These are phyloP conservation scores for Hylia prasina DNA, from an alignment of 2,113 vertebrate species.

Conservation along the genomic window DNA sequence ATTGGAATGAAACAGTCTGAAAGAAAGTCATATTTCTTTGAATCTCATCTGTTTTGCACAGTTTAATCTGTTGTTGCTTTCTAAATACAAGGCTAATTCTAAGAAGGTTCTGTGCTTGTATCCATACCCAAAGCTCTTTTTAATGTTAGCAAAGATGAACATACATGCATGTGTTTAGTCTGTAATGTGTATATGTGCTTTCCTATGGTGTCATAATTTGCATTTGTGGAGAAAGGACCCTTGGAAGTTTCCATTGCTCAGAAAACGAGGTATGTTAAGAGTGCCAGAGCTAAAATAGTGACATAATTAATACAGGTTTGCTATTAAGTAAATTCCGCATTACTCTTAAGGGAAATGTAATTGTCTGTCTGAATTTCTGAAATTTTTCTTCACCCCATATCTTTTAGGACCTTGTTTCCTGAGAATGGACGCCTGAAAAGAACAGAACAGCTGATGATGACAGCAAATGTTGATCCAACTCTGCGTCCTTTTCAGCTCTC, in stretches of 20 bases:
- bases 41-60: background rate
- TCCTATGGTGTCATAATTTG: background rate
- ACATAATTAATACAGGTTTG: background rate
- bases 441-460: conserved; percentile 77
- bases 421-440: conserved; percentile 76
- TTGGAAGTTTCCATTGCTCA: background rate
- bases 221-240: background rate
- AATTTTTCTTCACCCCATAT: background rate
- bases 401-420: conserved; percentile 88
- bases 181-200: background rate
- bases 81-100: background rate
- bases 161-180: background rate
- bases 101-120: background rate
- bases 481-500: conserved; percentile 83
- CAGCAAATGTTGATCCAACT: conserved; percentile 86
- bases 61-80: background rate
- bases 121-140: background rate
- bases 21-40: background rate
- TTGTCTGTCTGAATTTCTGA: background rate
- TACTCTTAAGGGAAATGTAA: background rate
- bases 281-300: background rate
- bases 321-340: background rate
- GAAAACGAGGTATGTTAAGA: background rate
- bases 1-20: background rate
- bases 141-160: background rate